Conservation (phyloP, 2,797 vertebrate species). For the Morus bassanus region DNA sequence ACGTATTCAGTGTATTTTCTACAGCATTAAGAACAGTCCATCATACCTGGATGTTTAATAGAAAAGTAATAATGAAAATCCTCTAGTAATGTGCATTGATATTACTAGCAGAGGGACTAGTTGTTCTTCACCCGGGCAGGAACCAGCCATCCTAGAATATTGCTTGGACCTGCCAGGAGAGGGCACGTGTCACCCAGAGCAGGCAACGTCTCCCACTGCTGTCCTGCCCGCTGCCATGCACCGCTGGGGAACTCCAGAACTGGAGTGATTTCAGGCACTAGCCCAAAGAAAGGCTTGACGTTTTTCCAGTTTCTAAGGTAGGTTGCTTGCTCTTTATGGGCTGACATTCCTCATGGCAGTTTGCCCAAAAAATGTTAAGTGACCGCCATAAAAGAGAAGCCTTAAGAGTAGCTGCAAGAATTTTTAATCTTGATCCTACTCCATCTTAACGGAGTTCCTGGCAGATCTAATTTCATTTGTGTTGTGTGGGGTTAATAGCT, state of each 20-base stretch:
- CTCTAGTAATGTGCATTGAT: not conserved
- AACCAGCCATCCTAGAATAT: not conserved
- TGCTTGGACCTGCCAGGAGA: not conserved
- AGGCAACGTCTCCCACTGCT: rapidly evolving
- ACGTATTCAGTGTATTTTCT: not conserved
- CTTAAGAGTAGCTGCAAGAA: not conserved
- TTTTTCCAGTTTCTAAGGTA: not conserved
- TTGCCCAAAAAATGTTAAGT: not conserved
- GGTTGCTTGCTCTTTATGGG: not conserved
- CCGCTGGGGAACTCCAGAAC: not conserved
- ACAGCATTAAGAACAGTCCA: not conserved
- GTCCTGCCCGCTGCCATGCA: not conserved
- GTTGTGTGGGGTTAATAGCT: not conserved
- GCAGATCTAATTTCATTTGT: not conserved
- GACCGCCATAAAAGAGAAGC: not conserved
- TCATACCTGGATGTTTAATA: not conserved
- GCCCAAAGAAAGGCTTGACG: rapidly evolving
- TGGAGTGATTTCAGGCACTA: not conserved
- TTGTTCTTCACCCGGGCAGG: not conserved
- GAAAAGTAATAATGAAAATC: not conserved
- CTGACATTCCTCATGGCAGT: not conserved
- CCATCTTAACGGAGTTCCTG: not conserved
- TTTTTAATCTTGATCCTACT: not conserved
- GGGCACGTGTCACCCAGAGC: not conserved
- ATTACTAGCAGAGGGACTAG: too few species aligned